A percentile compares a stretch with the other conserved stretches of the same genome.
phyloP scores from a whole-genome alignment of 2,888 invertebrate species.

The Acleris laterana region DNA sequence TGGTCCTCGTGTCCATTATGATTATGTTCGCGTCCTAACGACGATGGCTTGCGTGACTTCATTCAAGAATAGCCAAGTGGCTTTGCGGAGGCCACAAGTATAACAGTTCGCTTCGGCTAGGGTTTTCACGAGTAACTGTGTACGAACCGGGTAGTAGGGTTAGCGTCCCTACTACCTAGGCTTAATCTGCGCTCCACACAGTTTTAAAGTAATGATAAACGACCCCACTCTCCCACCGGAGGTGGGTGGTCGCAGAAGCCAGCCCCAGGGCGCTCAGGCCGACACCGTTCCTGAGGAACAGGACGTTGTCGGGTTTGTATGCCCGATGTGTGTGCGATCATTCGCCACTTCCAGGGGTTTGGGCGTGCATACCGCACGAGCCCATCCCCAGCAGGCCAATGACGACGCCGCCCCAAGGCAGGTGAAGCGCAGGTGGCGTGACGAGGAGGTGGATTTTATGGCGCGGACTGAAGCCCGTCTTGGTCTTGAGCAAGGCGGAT shows the following conservation, averaged over 20 bases:
- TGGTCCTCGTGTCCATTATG: no score
- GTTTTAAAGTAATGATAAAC: no score
- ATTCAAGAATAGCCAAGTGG: no score
- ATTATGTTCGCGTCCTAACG: no score
- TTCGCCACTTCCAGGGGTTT: background rate
- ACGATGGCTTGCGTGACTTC: no score
- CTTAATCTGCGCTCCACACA: no score
- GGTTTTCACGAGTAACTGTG: no score
- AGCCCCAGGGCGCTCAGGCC: background rate
- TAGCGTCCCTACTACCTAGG: background rate
- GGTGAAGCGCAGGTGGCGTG: background rate
- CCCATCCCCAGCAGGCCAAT: background rate
- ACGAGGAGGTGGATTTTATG: no score
- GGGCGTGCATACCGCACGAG: conserved; percentile 1
- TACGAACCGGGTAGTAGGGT: no score
- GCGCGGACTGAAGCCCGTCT: background rate
- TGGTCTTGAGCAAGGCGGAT: no score
- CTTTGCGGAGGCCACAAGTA: background rate
- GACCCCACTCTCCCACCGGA: no score
- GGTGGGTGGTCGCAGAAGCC: background rate
- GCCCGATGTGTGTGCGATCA: background rate
- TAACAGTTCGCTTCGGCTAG: background rate
- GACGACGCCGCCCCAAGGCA: background rate
- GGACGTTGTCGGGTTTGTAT: background rate
- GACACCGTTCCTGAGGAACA: background rate